Evolutionary conservation across 2,888 invertebrate species (phyloP), one percentile per base, ranked within the genome.

Genomic region (Phyto melanocephala): DNA sequence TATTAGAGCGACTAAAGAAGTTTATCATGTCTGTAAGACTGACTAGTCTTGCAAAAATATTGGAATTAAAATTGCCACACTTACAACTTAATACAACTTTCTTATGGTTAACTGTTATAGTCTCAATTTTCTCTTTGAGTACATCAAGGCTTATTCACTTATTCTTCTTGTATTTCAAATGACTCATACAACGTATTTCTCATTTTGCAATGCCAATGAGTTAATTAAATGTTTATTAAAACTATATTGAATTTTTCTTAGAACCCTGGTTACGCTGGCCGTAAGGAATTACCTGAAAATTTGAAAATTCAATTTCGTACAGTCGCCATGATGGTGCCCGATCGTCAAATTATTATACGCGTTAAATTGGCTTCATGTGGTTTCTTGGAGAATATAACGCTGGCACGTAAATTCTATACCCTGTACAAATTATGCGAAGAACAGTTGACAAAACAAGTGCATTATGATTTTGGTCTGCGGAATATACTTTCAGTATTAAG

Each of bases 281-380:
- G 99, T 75, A 98, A 98, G 88, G 98, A 98, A 90, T 91, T 99
- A 60, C 99, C 99, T 0, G 99, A 99, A 92, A 99, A 99, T 92
- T 92, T 99, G 85, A 99, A 99, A 92, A 98, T 99, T 87, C 98
- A 99, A 91, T 99, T 99, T 91, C 94, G 99, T 71, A 98, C 98
- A 0, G 98, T 99, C 0, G 98, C 99, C 50, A 99, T 99, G 99
- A 98, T 99, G 98, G 98, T 99, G 15, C 98, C 99, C 0, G 99
- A 99, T 90, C 92, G 98, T 79, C 98, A 98, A 92, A 99, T 99
- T 88, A 99, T 99, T 87, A 99, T 99, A 85, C 93, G 98, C 84
- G 99, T 99, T 0, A 99, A 99, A 92, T 92, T 99, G 65, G 98
- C 98, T 17, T 97, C 97, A 85, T 98, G 98, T 89, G 99, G 99